These are phyloP conservation scores for Peromyscus attwateri DNA, from an alignment of 2,797 vertebrate genomes.

Conservation along the genomic window DNA sequence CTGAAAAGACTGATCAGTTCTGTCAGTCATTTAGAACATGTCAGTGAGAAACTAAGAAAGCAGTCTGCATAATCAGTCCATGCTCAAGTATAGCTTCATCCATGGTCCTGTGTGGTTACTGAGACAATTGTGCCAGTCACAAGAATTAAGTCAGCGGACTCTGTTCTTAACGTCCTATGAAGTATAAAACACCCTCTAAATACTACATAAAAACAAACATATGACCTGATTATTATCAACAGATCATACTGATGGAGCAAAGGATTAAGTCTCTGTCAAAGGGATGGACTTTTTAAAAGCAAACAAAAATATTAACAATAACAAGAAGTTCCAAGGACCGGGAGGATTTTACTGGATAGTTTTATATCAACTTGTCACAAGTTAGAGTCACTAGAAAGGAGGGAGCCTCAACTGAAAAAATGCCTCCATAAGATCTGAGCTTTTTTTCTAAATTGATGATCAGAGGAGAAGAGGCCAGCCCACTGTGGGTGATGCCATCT, in stretches of 20 bases:
- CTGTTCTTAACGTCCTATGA: background rate
- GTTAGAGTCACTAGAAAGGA: background rate
- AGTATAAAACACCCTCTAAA: conserved; percentile 41
- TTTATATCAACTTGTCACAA: background rate
- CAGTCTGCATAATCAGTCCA: background rate
- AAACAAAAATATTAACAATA: background rate
- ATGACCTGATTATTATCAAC: background rate
- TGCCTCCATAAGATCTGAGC: background rate
- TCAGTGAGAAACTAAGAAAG: background rate
- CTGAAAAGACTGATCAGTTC: conserved; percentile 22
- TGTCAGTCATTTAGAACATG: background rate
- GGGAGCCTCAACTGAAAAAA: background rate
- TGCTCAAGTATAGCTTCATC: background rate
- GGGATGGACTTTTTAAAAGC: background rate
- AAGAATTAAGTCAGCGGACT: background rate
- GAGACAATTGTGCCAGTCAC: background rate
- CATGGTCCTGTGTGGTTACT: background rate
- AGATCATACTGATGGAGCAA: background rate
- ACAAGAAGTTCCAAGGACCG: background rate
- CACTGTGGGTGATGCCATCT: background rate
- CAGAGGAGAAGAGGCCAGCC: background rate
- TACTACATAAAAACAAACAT: background rate
- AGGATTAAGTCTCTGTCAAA: conserved; percentile 24
- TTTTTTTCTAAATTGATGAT: background rate
- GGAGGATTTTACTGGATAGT: background rate